Percentiles rank a stretch among this genome's conserved stretches.
These are phyloP conservation scores for Cerastis rubricosa DNA, from an alignment of 2,888 invertebrate species.

Conservation along the genomic window DNA sequence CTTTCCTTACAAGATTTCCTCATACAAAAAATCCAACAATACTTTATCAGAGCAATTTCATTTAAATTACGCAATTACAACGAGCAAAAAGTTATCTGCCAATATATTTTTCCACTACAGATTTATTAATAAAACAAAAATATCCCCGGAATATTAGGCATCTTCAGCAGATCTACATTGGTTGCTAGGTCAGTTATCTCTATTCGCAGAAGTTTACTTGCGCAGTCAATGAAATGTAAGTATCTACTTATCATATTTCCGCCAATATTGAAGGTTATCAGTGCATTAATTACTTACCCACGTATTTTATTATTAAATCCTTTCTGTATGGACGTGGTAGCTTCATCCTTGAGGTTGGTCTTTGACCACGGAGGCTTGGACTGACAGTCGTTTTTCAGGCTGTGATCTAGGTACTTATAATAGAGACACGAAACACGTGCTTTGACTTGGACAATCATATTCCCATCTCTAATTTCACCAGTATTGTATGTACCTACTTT, in stretches of 20 bases:
- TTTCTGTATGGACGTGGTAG: not conserved
- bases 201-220: slow-evolving; percentile 5
- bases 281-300: not conserved
- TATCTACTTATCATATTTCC: slow-evolving; percentile 19
- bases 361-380: not conserved
- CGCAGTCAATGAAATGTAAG: slow-evolving; percentile 27
- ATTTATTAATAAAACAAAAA: slow-evolving; percentile 22
- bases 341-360: not conserved
- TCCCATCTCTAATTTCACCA: not conserved
- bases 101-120: slow-evolving; percentile 27
- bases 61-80: not conserved
- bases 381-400: not conserved
- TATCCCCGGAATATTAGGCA: not conserved
- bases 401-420: not conserved
- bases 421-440: not conserved
- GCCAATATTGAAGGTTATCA: slow-evolving; percentile 37
- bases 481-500: not conserved
- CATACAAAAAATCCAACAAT: not conserved
- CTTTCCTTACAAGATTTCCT: not conserved
- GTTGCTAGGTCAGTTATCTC: slow-evolving; percentile 43
- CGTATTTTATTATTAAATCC: slow-evolving; percentile 3
- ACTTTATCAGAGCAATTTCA: not conserved
- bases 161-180: slow-evolving; percentile 3
- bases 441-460: not conserved
- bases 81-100: slow-evolving; percentile 9